Evolutionary conservation across 2,888 invertebrate species (phyloP), one percentile per base, ranked within the genome.

Genomic region (Stictocephala bisonia): DNA sequence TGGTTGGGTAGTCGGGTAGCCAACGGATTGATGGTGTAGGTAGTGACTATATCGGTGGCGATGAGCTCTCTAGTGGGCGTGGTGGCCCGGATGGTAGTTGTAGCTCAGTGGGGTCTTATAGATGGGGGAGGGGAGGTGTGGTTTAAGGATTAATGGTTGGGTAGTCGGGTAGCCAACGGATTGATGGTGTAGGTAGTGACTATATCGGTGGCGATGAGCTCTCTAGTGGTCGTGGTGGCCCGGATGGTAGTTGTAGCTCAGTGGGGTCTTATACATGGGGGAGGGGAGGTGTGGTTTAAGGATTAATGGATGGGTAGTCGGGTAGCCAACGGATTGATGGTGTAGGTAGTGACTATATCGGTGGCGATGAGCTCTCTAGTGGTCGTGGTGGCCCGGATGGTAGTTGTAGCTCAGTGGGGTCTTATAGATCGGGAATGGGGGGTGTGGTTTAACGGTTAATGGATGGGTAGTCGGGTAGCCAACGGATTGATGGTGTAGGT

Each of bases 121-220:
- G n/a, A n/a, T n/a, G n/a, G n/a, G n/a, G n/a, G n/a, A n/a, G n/a
- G n/a, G n/a, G n/a, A n/a, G n/a, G n/a, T n/a, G n/a, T n/a, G n/a
- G n/a, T n/a, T n/a, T n/a, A n/a, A n/a, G n/a, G n/a, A n/a, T n/a
- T n/a, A n/a, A n/a, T 15, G 50, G 50, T 13, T 22, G 6, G 48
- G 50, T 24, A 68, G 20, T 3, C 68, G 24, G 6, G 50, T 68
- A 20, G 48, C 68, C 20, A 51, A 11, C 6, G 44, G 26, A 15
- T 41, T 44, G 41, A 71, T 58, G 15, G 70, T 71, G 20, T 56
- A 58, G 3, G 70, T 71, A 22, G 41, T 44, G 27, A 71, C 70
- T 1, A 71, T 15, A 6, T 56, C 58, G 18, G 70, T 71, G 6
- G 70, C 70, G 18, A 64, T 40, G 3, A 44, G 64, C 1, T 64